Conservation (phyloP, 1,140 invertebrate species). For the Hyphantria cunea region DNA sequence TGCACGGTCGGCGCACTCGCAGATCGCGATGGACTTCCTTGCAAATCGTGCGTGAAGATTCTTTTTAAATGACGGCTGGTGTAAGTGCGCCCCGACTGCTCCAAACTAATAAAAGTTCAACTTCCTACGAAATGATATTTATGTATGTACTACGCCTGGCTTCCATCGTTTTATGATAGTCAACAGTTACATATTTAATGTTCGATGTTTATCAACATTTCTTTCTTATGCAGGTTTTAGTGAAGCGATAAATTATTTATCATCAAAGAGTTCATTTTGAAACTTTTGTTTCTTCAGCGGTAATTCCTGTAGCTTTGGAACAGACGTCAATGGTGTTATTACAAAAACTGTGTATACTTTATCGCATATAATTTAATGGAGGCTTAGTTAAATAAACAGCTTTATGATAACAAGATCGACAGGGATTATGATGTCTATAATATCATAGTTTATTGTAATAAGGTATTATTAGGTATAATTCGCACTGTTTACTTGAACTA, state of each 20-base stretch:
- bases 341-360: conserved; percentile 44
- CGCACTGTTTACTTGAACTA: too few species aligned
- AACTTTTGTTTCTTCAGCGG: conserved; percentile 74
- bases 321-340: conserved; percentile 64
- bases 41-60: conserved; percentile 67
- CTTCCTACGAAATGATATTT: conserved; percentile 76
- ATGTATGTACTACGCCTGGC: conserved; percentile 68
- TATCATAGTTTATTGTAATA: conserved; percentile 56
- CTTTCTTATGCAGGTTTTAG: conserved; percentile 80
- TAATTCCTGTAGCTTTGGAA: conserved; percentile 54
- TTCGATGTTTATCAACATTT: conserved; percentile 81
- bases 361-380: conserved; percentile 41
- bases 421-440: conserved; percentile 52
- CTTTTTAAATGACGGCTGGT: conserved; percentile 57
- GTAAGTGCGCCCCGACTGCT: conserved; percentile 53
- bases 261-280: conserved; percentile 79
- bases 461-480: too few species aligned
- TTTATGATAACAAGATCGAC: conserved; percentile 55
- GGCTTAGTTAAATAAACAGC: conserved; percentile 53
- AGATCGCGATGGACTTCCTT: conserved; percentile 46
- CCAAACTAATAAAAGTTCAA: conserved; percentile 71
- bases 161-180: conserved; percentile 77
- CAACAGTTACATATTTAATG: conserved; percentile 81
- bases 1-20: conserved; percentile 44
- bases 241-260: conserved; percentile 78